Conservation (phyloP, 2,888 invertebrate genomes). For the Neria commutata region DNA sequence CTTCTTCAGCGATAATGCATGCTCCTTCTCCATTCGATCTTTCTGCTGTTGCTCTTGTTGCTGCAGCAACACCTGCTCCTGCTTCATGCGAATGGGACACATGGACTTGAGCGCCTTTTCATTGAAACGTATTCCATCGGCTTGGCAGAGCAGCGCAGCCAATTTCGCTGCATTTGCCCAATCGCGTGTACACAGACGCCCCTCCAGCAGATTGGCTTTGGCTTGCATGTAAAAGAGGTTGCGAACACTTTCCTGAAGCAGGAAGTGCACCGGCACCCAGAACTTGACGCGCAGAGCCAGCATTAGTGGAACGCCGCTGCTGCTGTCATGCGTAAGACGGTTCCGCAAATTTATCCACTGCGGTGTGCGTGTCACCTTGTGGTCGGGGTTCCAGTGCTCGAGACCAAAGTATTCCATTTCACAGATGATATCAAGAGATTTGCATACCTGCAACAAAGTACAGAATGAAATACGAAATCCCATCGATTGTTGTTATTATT, state of each 20-base stretch:
- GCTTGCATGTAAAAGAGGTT: conserved; percentile 86
- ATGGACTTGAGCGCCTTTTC: conserved; percentile 51
- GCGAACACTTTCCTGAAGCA: conserved; percentile 83
- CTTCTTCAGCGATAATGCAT: conserved; percentile 58
- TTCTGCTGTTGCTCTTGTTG: conserved; percentile 36
- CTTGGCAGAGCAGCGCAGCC: conserved; percentile 78
- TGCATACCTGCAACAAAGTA: conserved; percentile 73
- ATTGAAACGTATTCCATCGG: conserved; percentile 58
- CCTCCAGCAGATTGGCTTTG: conserved; percentile 76
- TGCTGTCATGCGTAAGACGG: conserved; percentile 57
- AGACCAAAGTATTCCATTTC: conserved; percentile 90
- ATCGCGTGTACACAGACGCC: conserved; percentile 73
- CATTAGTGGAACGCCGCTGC: conserved; percentile 55
- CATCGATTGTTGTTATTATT: no score
- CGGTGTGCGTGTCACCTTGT: conserved; percentile 72
- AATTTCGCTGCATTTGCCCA: conserved; percentile 73
- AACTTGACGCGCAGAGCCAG: conserved; percentile 74
- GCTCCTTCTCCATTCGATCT: conserved; percentile 56
- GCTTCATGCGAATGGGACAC: conserved; percentile 52
- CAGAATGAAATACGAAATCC: no score
- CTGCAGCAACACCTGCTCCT: conserved; percentile 42
- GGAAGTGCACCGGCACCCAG: conserved; percentile 88
- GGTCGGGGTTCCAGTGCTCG: conserved; percentile 63
- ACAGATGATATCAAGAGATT: conserved; percentile 79
- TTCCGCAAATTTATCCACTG: conserved; percentile 89